A percentile compares a stretch with the other conserved stretches of the same genome.
These are phyloP conservation scores for Xerus inauris DNA, from an alignment of 2,113 vertebrate species.

Conservation along the genomic window DNA sequence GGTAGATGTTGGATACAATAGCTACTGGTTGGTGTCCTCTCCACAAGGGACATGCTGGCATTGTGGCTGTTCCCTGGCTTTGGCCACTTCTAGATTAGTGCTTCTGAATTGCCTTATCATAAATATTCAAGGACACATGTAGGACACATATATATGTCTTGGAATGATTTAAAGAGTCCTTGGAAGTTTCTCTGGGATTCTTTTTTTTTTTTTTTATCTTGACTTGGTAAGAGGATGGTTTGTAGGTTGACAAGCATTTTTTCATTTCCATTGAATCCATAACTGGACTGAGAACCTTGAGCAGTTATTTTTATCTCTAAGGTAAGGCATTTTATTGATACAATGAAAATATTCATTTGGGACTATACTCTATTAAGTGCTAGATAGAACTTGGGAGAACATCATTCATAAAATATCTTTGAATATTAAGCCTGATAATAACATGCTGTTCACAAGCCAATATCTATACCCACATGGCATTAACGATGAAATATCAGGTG, in stretches of 20 bases:
- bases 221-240: background rate
- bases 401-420: background rate
- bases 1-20: background rate
- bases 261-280: background rate
- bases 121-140: background rate
- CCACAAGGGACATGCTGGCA: background rate
- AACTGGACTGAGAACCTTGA: background rate
- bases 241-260: background rate
- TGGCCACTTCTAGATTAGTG: background rate
- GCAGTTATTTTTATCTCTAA: background rate
- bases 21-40: background rate
- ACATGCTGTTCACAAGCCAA: background rate
- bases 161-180: background rate
- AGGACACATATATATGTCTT: background rate
- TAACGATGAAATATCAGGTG: background rate
- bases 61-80: background rate
- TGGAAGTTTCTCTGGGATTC: background rate
- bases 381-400: background rate
- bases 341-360: slow-evolving; percentile 46
- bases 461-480: background rate
- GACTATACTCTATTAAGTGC: background rate
- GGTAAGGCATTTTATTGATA: background rate
- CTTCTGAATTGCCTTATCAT: background rate
- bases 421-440: background rate
- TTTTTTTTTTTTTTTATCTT: background rate